phyloP scores from a whole-genome alignment of 2,888 invertebrate species.

The Coleophora flavipennella region DNA sequence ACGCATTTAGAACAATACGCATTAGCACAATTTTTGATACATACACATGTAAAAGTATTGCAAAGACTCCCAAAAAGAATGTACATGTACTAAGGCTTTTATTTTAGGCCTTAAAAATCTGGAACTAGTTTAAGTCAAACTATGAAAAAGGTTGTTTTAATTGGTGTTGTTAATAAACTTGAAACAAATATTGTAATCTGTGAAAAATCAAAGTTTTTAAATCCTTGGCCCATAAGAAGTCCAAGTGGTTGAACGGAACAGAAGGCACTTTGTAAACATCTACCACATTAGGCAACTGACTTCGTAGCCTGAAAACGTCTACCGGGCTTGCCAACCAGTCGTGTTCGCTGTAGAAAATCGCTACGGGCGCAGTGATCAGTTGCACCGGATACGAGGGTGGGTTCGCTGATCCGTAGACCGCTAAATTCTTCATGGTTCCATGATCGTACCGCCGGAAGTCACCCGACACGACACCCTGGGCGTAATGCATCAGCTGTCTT shows the following conservation, averaged over 20 bases:
- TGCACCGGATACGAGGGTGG: conserved; percentile 47
- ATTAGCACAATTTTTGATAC: too few relatives aligned
- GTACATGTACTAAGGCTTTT: too few relatives aligned
- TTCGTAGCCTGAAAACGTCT: conserved; percentile 31
- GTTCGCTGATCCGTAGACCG: conserved; percentile 26
- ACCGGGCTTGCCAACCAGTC: conserved; percentile 47
- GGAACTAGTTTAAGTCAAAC: too few relatives aligned
- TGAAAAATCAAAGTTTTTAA: neutral
- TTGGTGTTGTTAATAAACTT: too few relatives aligned
- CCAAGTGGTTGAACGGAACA: neutral
- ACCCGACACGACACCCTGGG: conserved; percentile 40
- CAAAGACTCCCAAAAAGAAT: too few relatives aligned
- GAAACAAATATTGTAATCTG: neutral
- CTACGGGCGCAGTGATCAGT: conserved; percentile 34
- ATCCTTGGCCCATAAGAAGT: neutral
- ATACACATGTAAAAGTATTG: too few relatives aligned
- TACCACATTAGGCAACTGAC: conserved; percentile 32
- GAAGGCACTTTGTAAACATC: conserved; percentile 6
- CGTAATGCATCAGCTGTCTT: conserved; percentile 43
- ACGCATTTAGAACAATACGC: too few relatives aligned
- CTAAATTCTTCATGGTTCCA: conserved; percentile 30
- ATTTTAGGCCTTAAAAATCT: too few relatives aligned
- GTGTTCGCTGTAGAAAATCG: conserved; percentile 39
- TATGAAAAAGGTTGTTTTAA: too few relatives aligned
- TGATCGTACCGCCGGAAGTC: conserved; percentile 47